Evolutionary conservation across 2,113 vertebrate species (phyloP).

Genomic region (Recurvirostra avosetta): DNA sequence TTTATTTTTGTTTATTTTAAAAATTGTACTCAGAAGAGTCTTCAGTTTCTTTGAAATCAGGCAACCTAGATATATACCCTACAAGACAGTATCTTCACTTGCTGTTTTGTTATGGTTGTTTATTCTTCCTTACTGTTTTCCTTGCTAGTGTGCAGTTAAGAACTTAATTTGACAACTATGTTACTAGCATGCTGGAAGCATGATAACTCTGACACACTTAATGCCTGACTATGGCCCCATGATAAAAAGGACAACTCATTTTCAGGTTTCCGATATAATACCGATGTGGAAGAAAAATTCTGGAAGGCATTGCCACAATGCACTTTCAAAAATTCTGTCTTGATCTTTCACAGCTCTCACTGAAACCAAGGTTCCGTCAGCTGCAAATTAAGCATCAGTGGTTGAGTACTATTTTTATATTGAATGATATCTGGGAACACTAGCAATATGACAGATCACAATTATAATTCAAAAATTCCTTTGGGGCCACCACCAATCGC

Average conservation of each 20-base stretch:
- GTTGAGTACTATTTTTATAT: background rate
- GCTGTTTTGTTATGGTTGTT: background rate
- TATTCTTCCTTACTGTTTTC: background rate
- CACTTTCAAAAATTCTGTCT: background rate
- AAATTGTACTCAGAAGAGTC: background rate
- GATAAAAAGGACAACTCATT: background rate
- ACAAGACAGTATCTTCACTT: background rate
- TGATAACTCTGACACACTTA: background rate
- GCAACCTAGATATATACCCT: background rate
- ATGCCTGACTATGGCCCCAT: background rate
- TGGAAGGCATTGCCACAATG: background rate
- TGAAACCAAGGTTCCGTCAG: background rate
- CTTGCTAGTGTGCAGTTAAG: background rate
- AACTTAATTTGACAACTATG: background rate
- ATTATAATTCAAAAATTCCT: background rate
- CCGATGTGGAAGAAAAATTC: background rate
- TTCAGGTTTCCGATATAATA: background rate
- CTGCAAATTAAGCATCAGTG: background rate
- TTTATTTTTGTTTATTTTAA: background rate
- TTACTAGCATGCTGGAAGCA: background rate
- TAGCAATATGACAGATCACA: background rate
- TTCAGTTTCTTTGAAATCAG: background rate
- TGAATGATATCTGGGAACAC: background rate
- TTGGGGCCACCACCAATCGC: background rate
- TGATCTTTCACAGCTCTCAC: background rate